These are phyloP conservation scores for Nematostella vectensis DNA, from an alignment of 92 coral and sea anemone species.

Conservation along the genomic window DNA sequence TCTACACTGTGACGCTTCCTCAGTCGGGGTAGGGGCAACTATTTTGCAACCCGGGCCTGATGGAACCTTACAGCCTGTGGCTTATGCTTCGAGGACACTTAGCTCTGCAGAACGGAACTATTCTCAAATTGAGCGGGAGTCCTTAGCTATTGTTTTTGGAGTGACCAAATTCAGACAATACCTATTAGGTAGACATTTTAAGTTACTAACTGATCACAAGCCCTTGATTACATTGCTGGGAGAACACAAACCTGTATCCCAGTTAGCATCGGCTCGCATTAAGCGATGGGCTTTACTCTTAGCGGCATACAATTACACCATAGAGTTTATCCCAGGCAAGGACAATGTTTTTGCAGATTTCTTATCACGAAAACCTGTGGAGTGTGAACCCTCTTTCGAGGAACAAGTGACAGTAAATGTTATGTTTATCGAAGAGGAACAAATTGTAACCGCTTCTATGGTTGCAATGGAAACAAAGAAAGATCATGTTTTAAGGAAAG, in stretches of 20 bases:
- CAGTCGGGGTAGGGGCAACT: too few species aligned
- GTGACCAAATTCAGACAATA: too few species aligned
- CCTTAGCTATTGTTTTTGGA: conserved; percentile 35
- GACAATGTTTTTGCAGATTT: conserved; percentile 37
- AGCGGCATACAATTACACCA: conserved; percentile 41
- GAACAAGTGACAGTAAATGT: conserved; percentile 39
- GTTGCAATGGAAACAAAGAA: conserved; percentile 30
- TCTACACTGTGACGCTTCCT: conserved; percentile 30
- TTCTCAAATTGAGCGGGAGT: conserved; percentile 21
- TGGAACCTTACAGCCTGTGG: conserved; percentile 35
- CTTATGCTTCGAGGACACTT: conserved; percentile 35
- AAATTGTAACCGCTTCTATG: conserved; percentile 14
- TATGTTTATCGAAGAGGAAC: conserved; percentile 24
- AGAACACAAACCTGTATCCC: conserved; percentile 43
- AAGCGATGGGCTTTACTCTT: conserved; percentile 37
- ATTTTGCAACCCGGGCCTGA: too few species aligned
- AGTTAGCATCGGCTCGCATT: conserved; percentile 39
- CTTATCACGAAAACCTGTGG: conserved; percentile 12
- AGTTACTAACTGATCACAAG: too few species aligned
- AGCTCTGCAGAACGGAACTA: conserved; percentile 23
- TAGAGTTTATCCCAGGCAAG: conserved; percentile 36
- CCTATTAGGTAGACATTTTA: too few species aligned
- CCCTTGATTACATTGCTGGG: conserved; percentile 46
- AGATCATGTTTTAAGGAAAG: conserved; percentile 19
- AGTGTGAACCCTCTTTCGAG: conserved; percentile 7